Evolutionary conservation across 2,888 invertebrate genomes (phyloP), one percentile per base, ranked within the genome.

Genomic region (Mechanitis mazaeus): DNA sequence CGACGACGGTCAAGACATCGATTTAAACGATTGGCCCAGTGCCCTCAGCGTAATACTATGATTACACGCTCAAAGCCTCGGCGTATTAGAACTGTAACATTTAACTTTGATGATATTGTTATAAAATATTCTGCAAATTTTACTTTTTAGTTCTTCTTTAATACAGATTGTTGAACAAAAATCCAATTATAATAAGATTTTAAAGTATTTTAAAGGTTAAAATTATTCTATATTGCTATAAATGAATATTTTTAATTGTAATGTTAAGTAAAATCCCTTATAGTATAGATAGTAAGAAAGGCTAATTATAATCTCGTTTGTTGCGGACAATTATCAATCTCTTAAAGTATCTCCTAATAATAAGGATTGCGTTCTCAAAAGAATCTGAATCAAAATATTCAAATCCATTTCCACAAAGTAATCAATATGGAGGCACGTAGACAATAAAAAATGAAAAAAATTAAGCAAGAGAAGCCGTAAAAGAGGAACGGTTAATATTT

Each of bases 1-100:
- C 73, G 72, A 68, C 63, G 59, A 46, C 63, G 59, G 66, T 68
- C 68, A 64, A 67, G 64, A 66, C 66, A 66, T 66, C 61, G 66
- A 66, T 66, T 62, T 57, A 38, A 56, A 53, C 63, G 62, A 62
- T 60, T 63, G 62, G 53, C 61, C 64, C 54, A 61, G 57, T 57
- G 68, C 68, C 64, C 66, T 55, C 42, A 56, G 57, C 47, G 31
- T 31, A 56, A 60, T 55, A 31, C 58, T 63, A 63, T 61, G 28
- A 28, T 50, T 50, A 9, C 28, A 31, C 50, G 3, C 31, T 31
- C 31, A 50, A 31, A 50, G 50, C 50, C 31, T 50, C 35, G 7
- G 50, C 11, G 9, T 50, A 50, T 50, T 50, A 31, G 28, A 50
- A 50, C 31, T 50, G 31, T 7, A 6, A 50, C 31, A 31, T 31